phyloP scores from a whole-genome alignment of 2,797 vertebrate species.

The Acrossocheilus fasciatus region DNA sequence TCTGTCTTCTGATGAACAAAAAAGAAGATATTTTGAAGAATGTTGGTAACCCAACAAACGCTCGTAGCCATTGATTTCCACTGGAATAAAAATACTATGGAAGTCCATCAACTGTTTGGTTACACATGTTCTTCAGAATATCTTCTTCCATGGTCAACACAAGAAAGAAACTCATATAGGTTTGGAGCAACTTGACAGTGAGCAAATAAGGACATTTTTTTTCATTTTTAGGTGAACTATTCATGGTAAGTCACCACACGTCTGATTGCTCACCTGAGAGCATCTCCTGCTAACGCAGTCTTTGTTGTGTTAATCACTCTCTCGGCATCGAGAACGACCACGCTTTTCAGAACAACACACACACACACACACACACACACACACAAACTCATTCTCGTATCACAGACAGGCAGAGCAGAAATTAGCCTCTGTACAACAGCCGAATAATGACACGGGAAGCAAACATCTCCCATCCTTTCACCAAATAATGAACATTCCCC shows the following conservation, averaged over 20 bases:
- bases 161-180: background rate
- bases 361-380: background rate
- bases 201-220: background rate
- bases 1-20: too few relatives aligned
- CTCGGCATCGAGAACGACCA: conserved; percentile 22
- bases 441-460: conserved; percentile 35
- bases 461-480: conserved; percentile 39
- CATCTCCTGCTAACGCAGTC: conserved; percentile 16
- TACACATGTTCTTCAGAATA: background rate
- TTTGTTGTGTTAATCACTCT: conserved; percentile 60
- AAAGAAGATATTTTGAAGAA: background rate
- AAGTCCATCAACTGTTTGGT: background rate
- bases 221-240: background rate
- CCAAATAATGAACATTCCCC: conserved; percentile 18
- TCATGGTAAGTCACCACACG: conserved; percentile 20
- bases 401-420: conserved; percentile 32
- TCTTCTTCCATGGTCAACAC: background rate
- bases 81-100: too few relatives aligned
- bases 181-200: background rate
- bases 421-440: conserved; percentile 17
- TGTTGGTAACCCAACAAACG: background rate
- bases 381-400: background rate
- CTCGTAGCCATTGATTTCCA: background rate
- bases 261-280: conserved; percentile 44
- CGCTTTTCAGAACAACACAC: background rate